Evolutionary conservation across 2,888 invertebrate genomes (phyloP).

Genomic region (Apamea epomidion): DNA sequence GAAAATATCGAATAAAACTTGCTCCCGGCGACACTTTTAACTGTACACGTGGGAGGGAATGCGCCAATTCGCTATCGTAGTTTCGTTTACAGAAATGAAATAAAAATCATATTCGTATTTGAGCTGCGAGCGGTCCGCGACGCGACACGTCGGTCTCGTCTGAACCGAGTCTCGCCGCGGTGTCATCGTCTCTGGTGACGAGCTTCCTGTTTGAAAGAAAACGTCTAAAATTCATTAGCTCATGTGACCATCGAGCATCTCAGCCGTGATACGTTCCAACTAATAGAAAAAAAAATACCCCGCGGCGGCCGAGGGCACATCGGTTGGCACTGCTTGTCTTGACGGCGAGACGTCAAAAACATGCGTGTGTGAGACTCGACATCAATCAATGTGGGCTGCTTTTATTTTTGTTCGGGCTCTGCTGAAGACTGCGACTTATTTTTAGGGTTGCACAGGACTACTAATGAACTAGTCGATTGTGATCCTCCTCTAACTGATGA

Average conservation of each 20-base stretch:
- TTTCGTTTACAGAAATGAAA: conserved; percentile 73
- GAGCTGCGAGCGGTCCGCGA: conserved; percentile 63
- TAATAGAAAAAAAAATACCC: conserved; percentile 75
- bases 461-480: conserved; percentile 65
- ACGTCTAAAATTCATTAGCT: conserved; percentile 79
- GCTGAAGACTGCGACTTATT: conserved; percentile 74
- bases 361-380: conserved; percentile 83
- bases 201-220: conserved; percentile 80
- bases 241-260: conserved; percentile 74
- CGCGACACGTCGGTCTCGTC: conserved; percentile 53
- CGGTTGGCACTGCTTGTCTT: conserved; percentile 84
- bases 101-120: conserved; percentile 74
- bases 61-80: conserved; percentile 72
- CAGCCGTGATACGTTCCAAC: conserved; percentile 77
- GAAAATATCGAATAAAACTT: conserved; percentile 87
- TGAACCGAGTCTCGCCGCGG: conserved; percentile 67
- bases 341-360: conserved; percentile 85
- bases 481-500: conserved; percentile 50
- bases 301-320: conserved; percentile 72
- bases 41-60: conserved; percentile 75
- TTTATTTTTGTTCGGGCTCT: conserved; percentile 82
- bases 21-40: conserved; percentile 81
- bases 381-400: conserved; percentile 86
- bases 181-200: conserved; percentile 72
- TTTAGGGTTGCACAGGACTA: conserved; percentile 69